Evolutionary conservation across 2,797 vertebrate genomes (phyloP), one percentile per base, ranked within the genome.

Genomic region (Typhlichthys subterraneus): DNA sequence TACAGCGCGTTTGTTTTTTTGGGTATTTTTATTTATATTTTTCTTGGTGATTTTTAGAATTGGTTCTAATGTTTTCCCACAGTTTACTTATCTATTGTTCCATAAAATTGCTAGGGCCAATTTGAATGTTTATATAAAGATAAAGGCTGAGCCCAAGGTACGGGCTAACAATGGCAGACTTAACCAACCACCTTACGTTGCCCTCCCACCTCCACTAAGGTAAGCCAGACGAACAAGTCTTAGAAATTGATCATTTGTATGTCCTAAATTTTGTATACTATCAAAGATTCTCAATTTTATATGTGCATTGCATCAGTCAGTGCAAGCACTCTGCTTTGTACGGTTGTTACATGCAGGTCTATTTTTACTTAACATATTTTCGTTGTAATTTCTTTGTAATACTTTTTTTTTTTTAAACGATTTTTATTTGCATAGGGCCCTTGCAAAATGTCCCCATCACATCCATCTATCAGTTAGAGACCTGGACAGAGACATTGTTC

Each of bases 171-270:
- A 38, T 1, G 75, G 85, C n/a, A 72, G 29, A 72, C 72, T 92
- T 61, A 93, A 93, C 83, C 74, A 63, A 0, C 89, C 92, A 2
- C 49, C 85, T 29, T 87, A 33, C 54, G 86, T 83, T 15, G 89
- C 76, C 45, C 87, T 92, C 1, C 79, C 70, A 59, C 92, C 91
- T 64, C 92, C 92, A 17, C 60, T 93, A 2, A 89, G 91, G 91
- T 92, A 73, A 68, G 2, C 2, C 0, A 50, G 10, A 17, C 12
- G 17, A 14, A 14, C 12, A 54, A 4, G 53, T 11, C 23, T 51
- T 38, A 38, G 6, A 38, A 38, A 38, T 6, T 38, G 33, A 38
- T 9, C 33, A 38, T 38, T 38, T 38, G 33, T 38, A 38, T 38
- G 33, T 38, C 33, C 33, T 38, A 9, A 38, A 4, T 38, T 38